Percentiles rank a stretch among this genome's conserved stretches.
Evolutionary conservation across 2,888 invertebrate genomes (phyloP).

Genomic region (Melikaiella ostensackeni): DNA sequence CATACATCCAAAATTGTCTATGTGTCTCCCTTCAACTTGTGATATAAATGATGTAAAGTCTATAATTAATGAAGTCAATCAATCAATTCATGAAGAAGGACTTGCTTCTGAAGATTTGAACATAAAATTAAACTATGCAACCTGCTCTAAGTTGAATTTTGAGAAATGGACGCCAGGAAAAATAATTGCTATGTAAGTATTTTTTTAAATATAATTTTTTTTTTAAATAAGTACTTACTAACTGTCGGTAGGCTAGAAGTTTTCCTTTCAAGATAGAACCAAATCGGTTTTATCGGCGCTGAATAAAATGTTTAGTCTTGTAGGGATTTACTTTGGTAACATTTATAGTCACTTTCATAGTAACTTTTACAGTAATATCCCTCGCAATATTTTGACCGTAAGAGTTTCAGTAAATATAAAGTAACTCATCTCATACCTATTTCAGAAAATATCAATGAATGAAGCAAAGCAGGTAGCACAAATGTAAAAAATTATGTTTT

Average conservation of each 20-base stretch:
- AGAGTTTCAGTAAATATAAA: too few relatives aligned
- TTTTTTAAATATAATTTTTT: background rate
- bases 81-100: background rate
- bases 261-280: background rate
- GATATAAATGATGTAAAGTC: conserved; percentile 63
- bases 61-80: background rate
- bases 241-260: background rate
- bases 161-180: background rate
- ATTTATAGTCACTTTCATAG: too few relatives aligned
- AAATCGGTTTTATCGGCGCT: background rate
- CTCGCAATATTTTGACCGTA: too few relatives aligned
- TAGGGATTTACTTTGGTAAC: too few relatives aligned
- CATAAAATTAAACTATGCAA: background rate
- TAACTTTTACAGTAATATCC: too few relatives aligned
- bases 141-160: background rate
- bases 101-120: background rate
- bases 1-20: conserved; percentile 66
- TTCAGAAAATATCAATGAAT: too few relatives aligned
- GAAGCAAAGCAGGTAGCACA: too few relatives aligned
- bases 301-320: too few relatives aligned
- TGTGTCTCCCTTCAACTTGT: conserved; percentile 77
- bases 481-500: too few relatives aligned
- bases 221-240: background rate
- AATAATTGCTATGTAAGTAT: conserved; percentile 6
- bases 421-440: too few relatives aligned